Evolutionary conservation across 2,888 invertebrate genomes (phyloP), one percentile per base, ranked within the genome.

Genomic region (Griposia aprilina): DNA sequence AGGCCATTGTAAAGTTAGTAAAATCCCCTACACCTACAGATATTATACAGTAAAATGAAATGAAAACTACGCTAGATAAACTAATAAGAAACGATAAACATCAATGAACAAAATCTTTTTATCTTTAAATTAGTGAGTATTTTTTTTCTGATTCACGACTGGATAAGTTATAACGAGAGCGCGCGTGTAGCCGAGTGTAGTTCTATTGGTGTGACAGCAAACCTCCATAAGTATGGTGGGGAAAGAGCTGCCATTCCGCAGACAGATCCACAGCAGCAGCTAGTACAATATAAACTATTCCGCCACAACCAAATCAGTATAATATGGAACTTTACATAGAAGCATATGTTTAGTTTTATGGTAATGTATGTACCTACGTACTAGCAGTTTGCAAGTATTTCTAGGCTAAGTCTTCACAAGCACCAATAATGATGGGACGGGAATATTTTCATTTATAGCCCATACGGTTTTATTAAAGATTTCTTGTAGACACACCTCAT

Each of bases 401-500:
- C 50, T 52, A 75, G 48, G 71, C 68, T 15, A n/a, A 67, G 57
- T 41, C 13, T 73, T 67, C 83, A 70, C 30, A 62, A 59, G 69
- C 55, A 10, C 75, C 71, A 26, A 66, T 73, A 81, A 84, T 63
- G 62, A 63, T 17, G 48, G 30, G 5, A 79, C 65, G 75, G 69
- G 81, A 88, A 87, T 88, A 86, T 80, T 78, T 68, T 50, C 65
- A 65, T 84, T 59, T 87, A 80, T 80, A 30, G 72, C 76, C 23
- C 73, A 82, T 76, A 78, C 41, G 55, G 55, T 79, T 88, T 87
- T 88, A 87, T 78, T 68, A 59, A 73, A 84, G 41, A 48, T 55
- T 78, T 83, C 80, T 79, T 81, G 71, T 76, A 80, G 50, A 76
- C 66, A 86, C 75, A 80, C 74, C 41, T 41, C 41, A 41, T 41